Percentiles rank a stretch among this genome's conserved stretches.
Conservation (phyloP, 2,888 invertebrate genomes). For the Anthophora plumipes region DNA sequence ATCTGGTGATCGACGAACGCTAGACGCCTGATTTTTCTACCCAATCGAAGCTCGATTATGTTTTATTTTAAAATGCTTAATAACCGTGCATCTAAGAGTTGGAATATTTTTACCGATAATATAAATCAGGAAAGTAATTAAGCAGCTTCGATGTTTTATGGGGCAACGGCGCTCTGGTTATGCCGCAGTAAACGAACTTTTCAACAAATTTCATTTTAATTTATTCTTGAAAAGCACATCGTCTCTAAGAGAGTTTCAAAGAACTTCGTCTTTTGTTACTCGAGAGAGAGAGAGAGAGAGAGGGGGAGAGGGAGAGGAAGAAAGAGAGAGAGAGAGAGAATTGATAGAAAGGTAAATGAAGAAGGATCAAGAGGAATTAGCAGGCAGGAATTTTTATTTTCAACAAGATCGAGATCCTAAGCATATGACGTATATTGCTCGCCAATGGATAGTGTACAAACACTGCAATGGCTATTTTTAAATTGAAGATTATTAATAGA, state of each 20-base stretch:
- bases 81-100: background rate
- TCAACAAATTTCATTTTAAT: constrained; percentile 60
- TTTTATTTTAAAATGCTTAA: constrained; percentile 23
- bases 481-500: no score
- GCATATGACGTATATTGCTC: no score
- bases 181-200: constrained; percentile 38
- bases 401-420: no score
- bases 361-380: no score
- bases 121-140: constrained; percentile 56
- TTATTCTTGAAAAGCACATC: constrained; percentile 46
- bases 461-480: no score
- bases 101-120: constrained; percentile 48
- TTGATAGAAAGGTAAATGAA: background rate
- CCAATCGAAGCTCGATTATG: background rate
- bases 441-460: no score
- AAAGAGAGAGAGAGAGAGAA: background rate
- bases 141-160: constrained; percentile 51
- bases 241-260: background rate
- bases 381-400: background rate
- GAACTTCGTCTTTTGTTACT: constrained; percentile 6
- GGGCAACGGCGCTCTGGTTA: background rate
- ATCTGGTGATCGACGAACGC: background rate
- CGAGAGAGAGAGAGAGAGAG: background rate
- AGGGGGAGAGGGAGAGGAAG: background rate
- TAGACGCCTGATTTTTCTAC: background rate